Evolutionary conservation across 2,888 invertebrate species (phyloP).

Genomic region (Drosophila diplacantha): DNA sequence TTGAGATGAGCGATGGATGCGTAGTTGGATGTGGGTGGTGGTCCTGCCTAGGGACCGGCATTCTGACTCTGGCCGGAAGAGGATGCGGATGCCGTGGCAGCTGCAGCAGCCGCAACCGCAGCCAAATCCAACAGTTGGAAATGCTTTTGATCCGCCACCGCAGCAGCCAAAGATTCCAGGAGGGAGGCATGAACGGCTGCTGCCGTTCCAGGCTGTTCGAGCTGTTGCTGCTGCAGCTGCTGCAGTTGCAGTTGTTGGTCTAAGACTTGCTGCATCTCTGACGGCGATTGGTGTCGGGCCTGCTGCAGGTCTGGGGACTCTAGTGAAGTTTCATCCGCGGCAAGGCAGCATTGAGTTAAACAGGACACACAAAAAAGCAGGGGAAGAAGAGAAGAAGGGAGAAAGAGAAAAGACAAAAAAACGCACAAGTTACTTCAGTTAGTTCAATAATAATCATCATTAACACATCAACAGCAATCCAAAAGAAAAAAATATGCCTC

Average conservation of each 20-base stretch:
- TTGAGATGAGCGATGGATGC: slow-evolving; percentile 13
- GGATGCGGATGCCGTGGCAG: slow-evolving; percentile 54
- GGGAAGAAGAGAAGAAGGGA: slow-evolving; percentile 34
- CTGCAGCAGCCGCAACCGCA: slow-evolving; percentile 61
- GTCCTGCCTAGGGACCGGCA: slow-evolving; percentile 44
- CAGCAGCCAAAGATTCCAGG: slow-evolving; percentile 65
- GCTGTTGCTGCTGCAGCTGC: slow-evolving; percentile 41
- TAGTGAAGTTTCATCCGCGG: slow-evolving; percentile 41
- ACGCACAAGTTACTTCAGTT: slow-evolving; percentile 51
- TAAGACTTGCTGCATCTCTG: slow-evolving; percentile 50
- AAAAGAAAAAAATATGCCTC: slow-evolving; percentile 4
- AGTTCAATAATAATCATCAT: slow-evolving; percentile 29
- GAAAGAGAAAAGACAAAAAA: slow-evolving; percentile 42
- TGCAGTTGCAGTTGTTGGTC: slow-evolving; percentile 40
- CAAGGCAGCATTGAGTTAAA: slow-evolving; percentile 46
- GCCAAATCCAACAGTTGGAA: slow-evolving; percentile 70
- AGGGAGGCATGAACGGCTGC: slow-evolving; percentile 65
- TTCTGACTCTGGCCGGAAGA: slow-evolving; percentile 54
- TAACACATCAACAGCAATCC: slow-evolving; percentile 15
- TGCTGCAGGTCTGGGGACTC: slow-evolving; percentile 56
- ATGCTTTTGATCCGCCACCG: slow-evolving; percentile 71
- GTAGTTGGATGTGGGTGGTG: slow-evolving; percentile 3
- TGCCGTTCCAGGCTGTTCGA: slow-evolving; percentile 48
- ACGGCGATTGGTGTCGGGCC: slow-evolving; percentile 51
- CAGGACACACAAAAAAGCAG: slow-evolving; percentile 39